Base-by-base conservation (phyloP, 2,797 vertebrate species). In the Semotilus atromaculatus region DNA sequence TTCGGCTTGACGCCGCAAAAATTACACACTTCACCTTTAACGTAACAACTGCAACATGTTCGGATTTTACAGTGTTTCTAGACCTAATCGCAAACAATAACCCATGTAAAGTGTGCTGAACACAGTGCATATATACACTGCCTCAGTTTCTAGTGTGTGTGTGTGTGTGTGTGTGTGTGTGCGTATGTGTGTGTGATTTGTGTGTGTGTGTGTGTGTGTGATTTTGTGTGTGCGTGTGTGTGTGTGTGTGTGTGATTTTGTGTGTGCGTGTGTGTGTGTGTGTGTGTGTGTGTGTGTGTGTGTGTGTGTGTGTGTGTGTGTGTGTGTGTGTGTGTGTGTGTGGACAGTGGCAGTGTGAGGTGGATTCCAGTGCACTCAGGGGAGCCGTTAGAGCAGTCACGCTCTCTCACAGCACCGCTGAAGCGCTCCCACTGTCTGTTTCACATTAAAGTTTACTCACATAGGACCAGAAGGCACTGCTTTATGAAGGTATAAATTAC, bases 401-500 rank as follows among this genome's bases (percentile, higher is more conserved):
- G 88, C 89, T 90, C 90, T 91, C 87, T 90, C 91, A 89, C 85
- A 88, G 86, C 91, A 89, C 88, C 88, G 88, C 89, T 90, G 89
- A 91, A 88, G 89, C 89, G 51, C 87, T 83, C 86, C 87, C 89
- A 76, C 91, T 91, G 91, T 92, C 92, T 93, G 92, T 92, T 93
- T 92, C 92, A 90, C 91, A 94, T 94, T 94, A 93, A 89, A 90
- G 87, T 88, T 13, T 64, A 87, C 87, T 93, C 92, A 88, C 91
- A 89, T 81, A 75, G 90, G 90, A 91, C 86, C 93, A 94, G 94
- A 92, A 92, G 93, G 93, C 90, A 48, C 88, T 92, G 88, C 92
- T 95, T 95, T 94, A 93, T 93, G 92, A 91, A 88, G 89, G 90
- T 91, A 95, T 94, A 93, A 94, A 95, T 94, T 92, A 94, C 91